phyloP scores from a whole-genome alignment of 2,113 vertebrate species.

The Odocoileus virginianus region DNA sequence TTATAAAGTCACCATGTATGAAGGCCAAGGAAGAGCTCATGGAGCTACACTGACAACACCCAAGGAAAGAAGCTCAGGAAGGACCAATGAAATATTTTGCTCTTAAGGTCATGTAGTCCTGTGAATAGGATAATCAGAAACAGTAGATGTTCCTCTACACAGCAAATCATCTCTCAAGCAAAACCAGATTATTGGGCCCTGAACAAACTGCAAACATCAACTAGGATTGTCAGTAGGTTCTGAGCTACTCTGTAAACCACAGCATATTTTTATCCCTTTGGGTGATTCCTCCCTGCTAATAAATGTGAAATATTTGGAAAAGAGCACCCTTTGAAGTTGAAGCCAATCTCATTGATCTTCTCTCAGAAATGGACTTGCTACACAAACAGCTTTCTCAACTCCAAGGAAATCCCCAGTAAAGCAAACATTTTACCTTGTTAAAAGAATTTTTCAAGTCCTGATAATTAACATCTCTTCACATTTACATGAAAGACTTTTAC shows the following conservation, averaged over 20 bases:
- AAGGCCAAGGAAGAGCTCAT: neutral
- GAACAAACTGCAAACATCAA: neutral
- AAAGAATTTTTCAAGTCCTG: conserved; percentile 14
- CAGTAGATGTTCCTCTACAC: neutral
- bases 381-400: neutral
- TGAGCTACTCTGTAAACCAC: neutral
- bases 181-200: neutral
- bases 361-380: neutral
- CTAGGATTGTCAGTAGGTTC: neutral
- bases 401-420: neutral
- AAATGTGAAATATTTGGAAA: neutral
- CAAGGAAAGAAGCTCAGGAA: neutral
- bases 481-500: conserved; percentile 13
- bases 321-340: neutral
- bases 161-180: conserved; percentile 15
- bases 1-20: neutral
- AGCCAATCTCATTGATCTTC: neutral
- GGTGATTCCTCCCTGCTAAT: neutral
- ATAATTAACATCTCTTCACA: conserved; percentile 10
- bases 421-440: neutral
- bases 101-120: neutral
- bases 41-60: neutral
- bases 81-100: neutral
- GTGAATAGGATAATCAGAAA: neutral
- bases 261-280: neutral